A percentile compares a stretch with the other conserved stretches of the same genome.
phyloP scores from a whole-genome alignment of 2,888 invertebrate species.

The Leucozona laternaria region DNA sequence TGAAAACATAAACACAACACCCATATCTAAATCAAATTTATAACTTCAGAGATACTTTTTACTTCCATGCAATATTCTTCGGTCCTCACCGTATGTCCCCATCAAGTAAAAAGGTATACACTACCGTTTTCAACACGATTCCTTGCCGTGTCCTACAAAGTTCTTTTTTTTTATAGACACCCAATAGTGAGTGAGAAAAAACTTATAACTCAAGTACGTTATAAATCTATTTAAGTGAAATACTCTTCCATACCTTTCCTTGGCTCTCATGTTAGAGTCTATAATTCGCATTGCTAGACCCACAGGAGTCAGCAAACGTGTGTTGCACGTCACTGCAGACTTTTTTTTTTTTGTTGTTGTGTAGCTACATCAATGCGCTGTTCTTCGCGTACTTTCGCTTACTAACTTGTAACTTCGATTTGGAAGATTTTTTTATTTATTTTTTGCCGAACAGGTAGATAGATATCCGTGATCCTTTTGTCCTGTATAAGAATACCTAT shows the following conservation, averaged over 20 bases:
- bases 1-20: constrained; percentile 15
- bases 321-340: constrained; percentile 49
- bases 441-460: constrained; percentile 42
- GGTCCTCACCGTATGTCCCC: background rate
- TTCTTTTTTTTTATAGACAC: constrained; percentile 3
- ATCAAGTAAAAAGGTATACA: background rate
- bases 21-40: constrained; percentile 27
- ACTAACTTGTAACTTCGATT: constrained; percentile 17
- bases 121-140: background rate
- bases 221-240: constrained; percentile 37
- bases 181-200: constrained; percentile 8
- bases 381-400: constrained; percentile 34
- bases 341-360: background rate
- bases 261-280: background rate
- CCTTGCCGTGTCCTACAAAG: constrained; percentile 19
- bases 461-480: constrained; percentile 14
- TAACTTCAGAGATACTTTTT: constrained; percentile 27
- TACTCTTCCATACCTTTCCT: background rate
- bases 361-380: background rate
- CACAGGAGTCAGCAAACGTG: constrained; percentile 33
- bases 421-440: background rate
- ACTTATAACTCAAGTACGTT: constrained; percentile 49
- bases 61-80: constrained; percentile 7
- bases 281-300: constrained; percentile 7
- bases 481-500: constrained; percentile 16